Base-by-base conservation (phyloP, 2,888 invertebrate genomes). In the Hyposoter dolosus region DNA sequence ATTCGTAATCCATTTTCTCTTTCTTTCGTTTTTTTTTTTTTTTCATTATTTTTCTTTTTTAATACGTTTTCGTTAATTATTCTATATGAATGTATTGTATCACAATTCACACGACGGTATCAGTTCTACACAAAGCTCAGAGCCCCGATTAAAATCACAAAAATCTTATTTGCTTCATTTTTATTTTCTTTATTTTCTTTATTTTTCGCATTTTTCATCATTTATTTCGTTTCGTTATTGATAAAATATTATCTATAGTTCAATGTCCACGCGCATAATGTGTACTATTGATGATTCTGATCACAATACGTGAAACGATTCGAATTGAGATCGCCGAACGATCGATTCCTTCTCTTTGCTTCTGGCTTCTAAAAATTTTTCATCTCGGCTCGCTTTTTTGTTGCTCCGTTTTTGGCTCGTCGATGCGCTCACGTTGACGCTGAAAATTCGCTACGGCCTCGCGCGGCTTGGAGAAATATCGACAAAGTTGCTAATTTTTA, bases 71-170 rank as follows among this genome's bases (percentile, higher is more conserved):
- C 89, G 87, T 89, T 81, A 89, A 88, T 89, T 68, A 86, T 69
- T 88, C 83, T 87, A 84, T 88, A 89, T 90, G 87, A 89, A 89
- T 89, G 78, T 83, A 85, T 88, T 90, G 90, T 92, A 93, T 93
- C 92, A 93, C 92, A 92, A 90, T 92, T 89, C 85, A 92, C 92
- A 92, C 92, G 90, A 92, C 92, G 89, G 88, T 91, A 90, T 90
- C 85, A 87, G 87, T 90, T 87, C 82, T 88, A 87, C 86, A 84
- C 87, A 86, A 85, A 89, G 72, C 84, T 83, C 35, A 69, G 79
- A 72, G 75, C 72, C 78, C 85, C 81, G 78, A 84, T 82, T 56
- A 71, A 74, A 79, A 83, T 81, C 76, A 82, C 84, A 85, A 76
- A 65, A 50, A 56, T 47, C n/a, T 47, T 63, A 4, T 74, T 75